Evolutionary conservation across 2,888 invertebrate species (phyloP).

Genomic region (Cheiracanthium punctorium): DNA sequence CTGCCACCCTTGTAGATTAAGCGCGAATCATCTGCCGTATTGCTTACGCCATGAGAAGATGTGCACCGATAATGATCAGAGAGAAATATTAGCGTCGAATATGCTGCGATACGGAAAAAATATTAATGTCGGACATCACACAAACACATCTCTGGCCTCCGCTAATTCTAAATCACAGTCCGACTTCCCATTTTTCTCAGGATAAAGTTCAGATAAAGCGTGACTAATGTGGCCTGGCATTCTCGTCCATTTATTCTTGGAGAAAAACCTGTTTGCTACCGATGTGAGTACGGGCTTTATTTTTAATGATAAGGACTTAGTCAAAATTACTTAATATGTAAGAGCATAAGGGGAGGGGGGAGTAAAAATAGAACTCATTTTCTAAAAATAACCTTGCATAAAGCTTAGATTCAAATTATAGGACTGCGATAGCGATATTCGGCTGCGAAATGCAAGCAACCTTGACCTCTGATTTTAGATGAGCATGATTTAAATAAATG

Average conservation of each 20-base stretch:
- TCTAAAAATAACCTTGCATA: too few species aligned
- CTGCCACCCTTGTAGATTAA: neutral
- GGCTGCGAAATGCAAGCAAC: too few species aligned
- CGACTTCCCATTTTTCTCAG: slow-evolving; percentile 7
- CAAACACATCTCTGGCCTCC: slow-evolving; percentile 4
- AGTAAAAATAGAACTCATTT: too few species aligned
- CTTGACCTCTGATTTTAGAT: too few species aligned
- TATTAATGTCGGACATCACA: slow-evolving; percentile 17
- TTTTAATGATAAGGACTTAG: neutral
- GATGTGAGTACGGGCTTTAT: neutral
- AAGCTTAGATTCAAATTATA: too few species aligned
- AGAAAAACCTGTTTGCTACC: neutral
- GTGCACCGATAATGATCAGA: neutral
- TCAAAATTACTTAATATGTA: too few species aligned
- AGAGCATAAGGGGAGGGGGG: too few species aligned
- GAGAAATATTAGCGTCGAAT: slow-evolving; percentile 10
- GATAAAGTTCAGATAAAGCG: slow-evolving; percentile 2
- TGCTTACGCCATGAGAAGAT: neutral
- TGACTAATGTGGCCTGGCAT: neutral
- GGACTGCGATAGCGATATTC: too few species aligned
- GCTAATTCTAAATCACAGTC: neutral
- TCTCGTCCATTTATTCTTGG: neutral
- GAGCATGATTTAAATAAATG: too few species aligned
- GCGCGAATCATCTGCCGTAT: neutral
- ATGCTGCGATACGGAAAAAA: neutral